Base-by-base conservation (phyloP, 2,113 vertebrate genomes). In the Xyrauchen texanus region DNA sequence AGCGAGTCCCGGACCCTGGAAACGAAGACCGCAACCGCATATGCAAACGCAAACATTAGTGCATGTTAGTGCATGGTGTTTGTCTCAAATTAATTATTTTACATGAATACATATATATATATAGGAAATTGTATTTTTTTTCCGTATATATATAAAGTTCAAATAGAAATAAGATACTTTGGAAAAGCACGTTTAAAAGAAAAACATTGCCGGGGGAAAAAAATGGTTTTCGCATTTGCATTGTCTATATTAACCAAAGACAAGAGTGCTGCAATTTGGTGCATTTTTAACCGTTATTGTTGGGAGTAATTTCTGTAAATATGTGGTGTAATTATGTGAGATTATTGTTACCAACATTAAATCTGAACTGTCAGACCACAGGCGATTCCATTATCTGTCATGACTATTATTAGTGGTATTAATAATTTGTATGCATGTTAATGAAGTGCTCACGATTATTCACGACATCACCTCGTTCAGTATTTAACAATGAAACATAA, bases 401-500 rank as follows among this genome's bases (percentile, higher is more conserved):
- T 10, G 46, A 51, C 47, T 49, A 44, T 53, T 76, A 52, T 60
- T 47, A 74, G 58, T 34, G 71, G 46, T 63, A 63, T 63, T 76
- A 65, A 65, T 76, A 76, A 34, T 13, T 65, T 74, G 72, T 88
- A 78, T 89, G 74, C 86, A 85, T 77, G 72, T 74, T 79, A 82
- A 89, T 88, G 82, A 82, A 85, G 80, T 85, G 84, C 83, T 87
- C 68, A 58, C 21, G 62, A 46, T 79, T 80, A 71, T 79, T 49
- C 67, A 74, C 77, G 55, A 77, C 79, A 82, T 71, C 68, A 77
- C 73, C 71, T 80, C 72, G 62, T 79, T 80, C 69, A 78, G 62
- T 78, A 82, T 78, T 76, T 82, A 84, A 84, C 80, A 81, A 75
- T 81, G 66, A 69, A 66, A 74, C 76, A 75, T 71, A 81, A 73